Percentiles rank a stretch among this genome's conserved stretches.
phyloP scores from a whole-genome alignment of 2,797 vertebrate species.

The Clamator glandarius region DNA sequence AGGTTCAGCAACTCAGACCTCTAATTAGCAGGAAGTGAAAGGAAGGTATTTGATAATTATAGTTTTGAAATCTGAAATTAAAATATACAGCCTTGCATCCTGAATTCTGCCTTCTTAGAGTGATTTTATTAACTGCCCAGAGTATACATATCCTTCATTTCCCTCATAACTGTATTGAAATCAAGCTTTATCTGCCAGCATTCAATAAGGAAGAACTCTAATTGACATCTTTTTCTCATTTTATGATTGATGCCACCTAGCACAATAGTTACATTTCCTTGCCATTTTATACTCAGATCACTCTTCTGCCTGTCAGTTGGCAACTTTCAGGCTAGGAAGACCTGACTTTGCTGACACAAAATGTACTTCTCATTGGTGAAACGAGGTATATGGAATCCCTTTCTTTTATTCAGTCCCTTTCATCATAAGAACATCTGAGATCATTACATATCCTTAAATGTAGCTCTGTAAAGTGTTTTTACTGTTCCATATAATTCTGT shows the following conservation, averaged over 20 bases:
- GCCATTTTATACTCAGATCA: background rate
- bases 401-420: background rate
- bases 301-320: background rate
- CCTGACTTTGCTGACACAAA: background rate
- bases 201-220: background rate
- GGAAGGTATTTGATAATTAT: background rate
- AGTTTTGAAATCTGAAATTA: slow-evolving; percentile 20
- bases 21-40: background rate
- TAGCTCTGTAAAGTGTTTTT: background rate
- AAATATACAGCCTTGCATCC: background rate
- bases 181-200: background rate
- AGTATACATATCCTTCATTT: background rate
- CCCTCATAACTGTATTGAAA: background rate
- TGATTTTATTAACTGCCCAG: background rate
- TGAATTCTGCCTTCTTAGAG: background rate
- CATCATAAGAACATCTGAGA: background rate
- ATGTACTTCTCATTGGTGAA: background rate
- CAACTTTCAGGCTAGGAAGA: background rate
- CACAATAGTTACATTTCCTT: background rate
- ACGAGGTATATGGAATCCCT: background rate
- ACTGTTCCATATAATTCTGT: background rate
- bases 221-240: background rate
- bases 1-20: slow-evolving; percentile 1
- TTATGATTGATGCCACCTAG: background rate
- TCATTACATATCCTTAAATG: background rate